A percentile compares a stretch with the other conserved stretches of the same genome.
phyloP scores from a whole-genome alignment of 35 echinoderm and acorn worm genomes.

The Ophioderma brevispina region DNA sequence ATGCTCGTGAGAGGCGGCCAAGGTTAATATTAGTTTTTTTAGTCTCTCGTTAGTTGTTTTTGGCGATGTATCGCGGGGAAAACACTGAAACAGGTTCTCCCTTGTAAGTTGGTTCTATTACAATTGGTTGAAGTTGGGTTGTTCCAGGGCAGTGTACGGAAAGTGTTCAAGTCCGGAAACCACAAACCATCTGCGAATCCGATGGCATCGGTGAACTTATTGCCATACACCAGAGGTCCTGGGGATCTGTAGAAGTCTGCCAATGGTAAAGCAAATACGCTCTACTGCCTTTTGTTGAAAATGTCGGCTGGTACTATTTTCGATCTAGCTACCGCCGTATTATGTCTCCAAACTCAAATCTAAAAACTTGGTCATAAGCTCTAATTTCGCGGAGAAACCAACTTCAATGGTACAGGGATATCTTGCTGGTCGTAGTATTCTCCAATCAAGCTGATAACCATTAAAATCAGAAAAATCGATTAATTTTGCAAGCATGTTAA shows the following conservation, averaged over 20 bases:
- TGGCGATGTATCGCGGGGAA: conserved; percentile 69
- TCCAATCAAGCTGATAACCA: too few relatives aligned
- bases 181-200: conserved; percentile 57
- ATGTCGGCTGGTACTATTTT: conserved; percentile 84
- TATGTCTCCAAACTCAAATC: conserved; percentile 87
- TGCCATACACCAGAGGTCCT: conserved; percentile 39
- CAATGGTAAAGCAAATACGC: conserved; percentile 64
- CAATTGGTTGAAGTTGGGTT: conserved; percentile 50
- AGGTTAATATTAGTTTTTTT: conserved; percentile 39
- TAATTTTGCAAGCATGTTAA: too few relatives aligned
- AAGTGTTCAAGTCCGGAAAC: conserved; percentile 78
- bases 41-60: conserved; percentile 56
- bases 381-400: conserved; percentile 33
- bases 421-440: too few relatives aligned
- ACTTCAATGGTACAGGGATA: conserved; percentile 52
- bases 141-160: conserved; percentile 69
- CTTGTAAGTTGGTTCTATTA: conserved; percentile 28
- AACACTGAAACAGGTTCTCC: background rate
- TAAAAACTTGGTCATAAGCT: conserved; percentile 65
- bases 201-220: conserved; percentile 51
- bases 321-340: conserved; percentile 75
- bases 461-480: too few relatives aligned
- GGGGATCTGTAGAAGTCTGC: conserved; percentile 62
- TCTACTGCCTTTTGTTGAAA: conserved; percentile 39
- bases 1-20: conserved; percentile 53